Evolutionary conservation across 1,140 invertebrate genomes (phyloP).

Genomic region (Lasaia peninsularis): DNA sequence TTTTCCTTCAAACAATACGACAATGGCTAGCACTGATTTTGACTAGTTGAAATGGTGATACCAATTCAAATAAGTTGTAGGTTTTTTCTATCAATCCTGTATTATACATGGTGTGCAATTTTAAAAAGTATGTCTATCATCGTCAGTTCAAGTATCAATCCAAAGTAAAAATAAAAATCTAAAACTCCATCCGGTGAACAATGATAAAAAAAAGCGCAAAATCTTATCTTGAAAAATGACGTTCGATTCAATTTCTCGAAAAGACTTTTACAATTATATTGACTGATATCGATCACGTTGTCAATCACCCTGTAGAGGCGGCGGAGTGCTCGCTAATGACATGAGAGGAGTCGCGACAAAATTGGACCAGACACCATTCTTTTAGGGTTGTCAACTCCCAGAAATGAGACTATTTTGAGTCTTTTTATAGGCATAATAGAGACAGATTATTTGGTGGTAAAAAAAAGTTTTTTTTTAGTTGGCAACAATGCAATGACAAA

Average conservation of each 20-base stretch:
- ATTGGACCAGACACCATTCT: background rate
- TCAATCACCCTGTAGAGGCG: conserved; percentile 1
- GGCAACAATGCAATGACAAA: too few relatives aligned
- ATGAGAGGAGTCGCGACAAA: conserved; percentile 11
- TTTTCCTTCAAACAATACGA: too few relatives aligned
- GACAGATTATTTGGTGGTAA: too few relatives aligned
- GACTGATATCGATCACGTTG: conserved; percentile 6
- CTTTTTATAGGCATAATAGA: too few relatives aligned
- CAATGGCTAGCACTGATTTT: too few relatives aligned
- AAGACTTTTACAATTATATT: conserved; percentile 13
- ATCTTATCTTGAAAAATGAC: conserved; percentile 9
- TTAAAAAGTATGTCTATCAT: background rate
- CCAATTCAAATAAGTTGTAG: too few relatives aligned
- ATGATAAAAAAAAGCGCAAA: background rate
- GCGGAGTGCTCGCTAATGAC: conserved; percentile 15
- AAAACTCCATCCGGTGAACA: background rate
- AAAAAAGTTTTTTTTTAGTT: too few relatives aligned
- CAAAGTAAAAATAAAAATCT: background rate
- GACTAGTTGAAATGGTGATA: too few relatives aligned
- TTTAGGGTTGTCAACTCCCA: background rate
- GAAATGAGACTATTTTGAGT: too few relatives aligned
- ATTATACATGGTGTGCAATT: too few relatives aligned
- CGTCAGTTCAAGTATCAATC: background rate
- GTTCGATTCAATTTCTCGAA: conserved; percentile 10
- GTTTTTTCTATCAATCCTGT: too few relatives aligned